Percentiles rank a stretch among this genome's conserved stretches.
phyloP scores from a whole-genome alignment of 2,888 invertebrate genomes.

The Xylophagus ater region DNA sequence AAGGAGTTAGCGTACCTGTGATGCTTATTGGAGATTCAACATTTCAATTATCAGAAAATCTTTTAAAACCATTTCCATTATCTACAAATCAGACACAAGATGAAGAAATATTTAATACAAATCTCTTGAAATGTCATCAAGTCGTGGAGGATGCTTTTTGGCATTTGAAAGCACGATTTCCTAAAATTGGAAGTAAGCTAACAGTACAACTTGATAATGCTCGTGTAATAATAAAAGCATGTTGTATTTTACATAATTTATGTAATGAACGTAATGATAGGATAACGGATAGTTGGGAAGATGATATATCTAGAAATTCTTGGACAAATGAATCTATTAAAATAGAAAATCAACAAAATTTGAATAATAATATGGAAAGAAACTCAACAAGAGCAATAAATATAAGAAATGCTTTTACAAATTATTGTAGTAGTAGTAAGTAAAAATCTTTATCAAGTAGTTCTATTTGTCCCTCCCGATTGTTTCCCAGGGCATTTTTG shows the following conservation, averaged over 20 bases:
- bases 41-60: neutral
- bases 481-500: no score
- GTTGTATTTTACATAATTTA: constrained; percentile 3
- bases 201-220: neutral
- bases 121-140: neutral
- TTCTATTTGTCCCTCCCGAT: no score
- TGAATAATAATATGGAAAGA: no score
- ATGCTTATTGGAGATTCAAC: constrained; percentile 2
- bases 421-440: no score
- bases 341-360: no score
- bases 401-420: no score
- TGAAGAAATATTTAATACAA: neutral
- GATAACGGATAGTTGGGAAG: no score
- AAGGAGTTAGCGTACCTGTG: neutral
- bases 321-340: no score
- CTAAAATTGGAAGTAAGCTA: neutral
- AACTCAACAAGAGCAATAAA: no score
- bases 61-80: neutral
- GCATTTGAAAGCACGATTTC: constrained; percentile 2
- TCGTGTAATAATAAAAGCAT: constrained; percentile 1
- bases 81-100: neutral
- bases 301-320: no score
- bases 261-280: neutral
- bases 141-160: constrained; percentile 3
- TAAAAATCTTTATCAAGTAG: no score